These are phyloP conservation scores for Podarcis cretensis DNA, from an alignment of 2,113 vertebrate species.

Conservation along the genomic window DNA sequence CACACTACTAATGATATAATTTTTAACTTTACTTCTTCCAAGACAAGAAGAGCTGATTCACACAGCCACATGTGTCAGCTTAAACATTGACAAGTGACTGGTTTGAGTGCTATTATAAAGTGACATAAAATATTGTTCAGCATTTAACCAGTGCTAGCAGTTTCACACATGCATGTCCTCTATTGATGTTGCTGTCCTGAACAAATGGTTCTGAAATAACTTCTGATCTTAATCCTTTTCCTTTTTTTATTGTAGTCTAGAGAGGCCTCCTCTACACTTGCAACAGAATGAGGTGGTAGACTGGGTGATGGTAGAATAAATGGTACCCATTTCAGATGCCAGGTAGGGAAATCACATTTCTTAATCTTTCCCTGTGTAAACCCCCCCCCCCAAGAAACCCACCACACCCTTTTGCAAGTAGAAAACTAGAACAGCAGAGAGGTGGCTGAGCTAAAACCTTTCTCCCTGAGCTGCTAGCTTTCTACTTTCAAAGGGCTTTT, in stretches of 20 bases:
- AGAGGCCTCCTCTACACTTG: background rate
- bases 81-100: background rate
- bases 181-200: background rate
- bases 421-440: background rate
- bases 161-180: background rate
- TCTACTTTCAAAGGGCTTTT: background rate
- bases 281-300: background rate
- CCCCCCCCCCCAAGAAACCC: too few relatives aligned
- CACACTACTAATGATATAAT: background rate
- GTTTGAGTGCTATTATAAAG: too few relatives aligned
- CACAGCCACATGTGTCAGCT: background rate
- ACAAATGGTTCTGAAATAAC: too few relatives aligned
- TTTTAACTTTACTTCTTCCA: background rate
- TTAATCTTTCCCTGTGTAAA: too few relatives aligned
- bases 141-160: background rate
- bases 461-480: background rate
- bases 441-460: background rate
- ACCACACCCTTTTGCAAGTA: background rate
- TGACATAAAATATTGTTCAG: background rate
- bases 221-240: background rate
- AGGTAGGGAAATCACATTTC: background rate
- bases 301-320: background rate
- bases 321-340: background rate
- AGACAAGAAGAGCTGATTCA: background rate
- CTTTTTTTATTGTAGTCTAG: background rate